Conservation (phyloP, 2,888 invertebrate genomes). For the Epinotia bilunana region DNA sequence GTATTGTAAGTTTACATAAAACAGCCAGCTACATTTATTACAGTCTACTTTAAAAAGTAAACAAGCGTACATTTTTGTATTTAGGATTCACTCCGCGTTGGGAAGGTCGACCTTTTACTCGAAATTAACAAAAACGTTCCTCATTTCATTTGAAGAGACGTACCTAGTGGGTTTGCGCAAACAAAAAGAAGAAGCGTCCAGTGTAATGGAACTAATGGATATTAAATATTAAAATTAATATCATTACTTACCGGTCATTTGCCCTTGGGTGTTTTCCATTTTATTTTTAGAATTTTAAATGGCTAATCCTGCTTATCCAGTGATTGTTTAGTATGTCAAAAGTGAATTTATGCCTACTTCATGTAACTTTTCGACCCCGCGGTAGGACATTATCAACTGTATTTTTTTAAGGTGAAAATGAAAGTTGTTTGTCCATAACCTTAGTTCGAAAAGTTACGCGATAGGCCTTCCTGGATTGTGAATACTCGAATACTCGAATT, state of each 20-base stretch:
- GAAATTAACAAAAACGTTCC: conserved; percentile 42
- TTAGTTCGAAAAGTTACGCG: too few species aligned
- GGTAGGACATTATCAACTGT: too few species aligned
- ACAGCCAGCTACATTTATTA: neutral
- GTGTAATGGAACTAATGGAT: conserved; percentile 35
- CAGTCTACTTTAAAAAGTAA: conserved; percentile 11
- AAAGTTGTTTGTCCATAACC: too few species aligned
- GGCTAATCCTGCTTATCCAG: neutral
- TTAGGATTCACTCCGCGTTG: conserved; percentile 30
- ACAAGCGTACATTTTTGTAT: conserved; percentile 27
- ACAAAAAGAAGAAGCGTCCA: conserved; percentile 29
- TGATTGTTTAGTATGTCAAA: neutral
- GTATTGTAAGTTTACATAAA: too few species aligned
- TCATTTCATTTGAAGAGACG: conserved; percentile 39
- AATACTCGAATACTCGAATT: too few species aligned
- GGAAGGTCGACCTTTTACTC: conserved; percentile 25
- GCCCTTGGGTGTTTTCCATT: neutral
- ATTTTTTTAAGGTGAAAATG: too few species aligned
- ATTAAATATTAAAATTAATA: conserved; percentile 45
- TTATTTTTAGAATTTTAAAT: conserved; percentile 13
- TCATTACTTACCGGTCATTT: conserved; percentile 17
- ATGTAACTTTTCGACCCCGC: neutral
- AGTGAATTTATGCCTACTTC: neutral
- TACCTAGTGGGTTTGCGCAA: conserved; percentile 24
- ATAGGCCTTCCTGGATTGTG: too few species aligned